A percentile compares a stretch with the other conserved stretches of the same genome.
These are phyloP conservation scores for Acronicta aceris DNA, from an alignment of 2,888 invertebrate genomes.

Conservation along the genomic window DNA sequence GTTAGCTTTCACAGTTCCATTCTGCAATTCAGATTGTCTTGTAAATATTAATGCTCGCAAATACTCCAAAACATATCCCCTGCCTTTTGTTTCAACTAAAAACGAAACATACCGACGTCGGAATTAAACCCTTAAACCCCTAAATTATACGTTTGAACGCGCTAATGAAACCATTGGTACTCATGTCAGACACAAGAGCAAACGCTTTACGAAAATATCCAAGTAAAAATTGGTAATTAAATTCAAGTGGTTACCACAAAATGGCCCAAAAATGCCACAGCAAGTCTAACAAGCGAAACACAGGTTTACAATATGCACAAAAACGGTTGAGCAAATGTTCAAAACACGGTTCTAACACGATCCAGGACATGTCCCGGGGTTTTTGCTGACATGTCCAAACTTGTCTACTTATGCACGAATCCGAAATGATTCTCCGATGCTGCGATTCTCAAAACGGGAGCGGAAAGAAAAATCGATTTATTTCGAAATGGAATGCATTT, in stretches of 20 bases:
- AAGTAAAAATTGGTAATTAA: conserved; percentile 58
- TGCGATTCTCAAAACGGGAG: conserved; percentile 57
- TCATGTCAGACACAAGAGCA: conserved; percentile 50
- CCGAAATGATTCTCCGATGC: conserved; percentile 60
- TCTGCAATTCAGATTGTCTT: conserved; percentile 40
- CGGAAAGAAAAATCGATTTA: conserved; percentile 48
- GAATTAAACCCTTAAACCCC: conserved; percentile 34
- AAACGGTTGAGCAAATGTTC: conserved; percentile 53
- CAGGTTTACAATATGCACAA: conserved; percentile 60
- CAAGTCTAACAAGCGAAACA: conserved; percentile 60
- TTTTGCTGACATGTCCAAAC: conserved; percentile 69
- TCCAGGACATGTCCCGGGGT: conserved; percentile 58
- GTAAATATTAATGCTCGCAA: conserved; percentile 47
- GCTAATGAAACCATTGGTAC: conserved; percentile 55
- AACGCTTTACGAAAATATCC: conserved; percentile 34
- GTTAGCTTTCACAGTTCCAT: conserved; percentile 4
- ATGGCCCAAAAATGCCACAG: conserved; percentile 54
- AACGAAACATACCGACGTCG: conserved; percentile 38
- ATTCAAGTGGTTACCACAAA: conserved; percentile 52
- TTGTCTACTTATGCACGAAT: conserved; percentile 77
- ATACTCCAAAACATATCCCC: conserved; percentile 29
- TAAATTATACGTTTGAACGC: conserved; percentile 51
- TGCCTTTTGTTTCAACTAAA: conserved; percentile 31
- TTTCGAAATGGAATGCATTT: conserved; percentile 35
- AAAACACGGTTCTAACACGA: conserved; percentile 69